Percentiles rank a stretch among this genome's conserved stretches.
Evolutionary conservation across 1,140 invertebrate species (phyloP).

Genomic region (Meloidogyne chitwoodi): DNA sequence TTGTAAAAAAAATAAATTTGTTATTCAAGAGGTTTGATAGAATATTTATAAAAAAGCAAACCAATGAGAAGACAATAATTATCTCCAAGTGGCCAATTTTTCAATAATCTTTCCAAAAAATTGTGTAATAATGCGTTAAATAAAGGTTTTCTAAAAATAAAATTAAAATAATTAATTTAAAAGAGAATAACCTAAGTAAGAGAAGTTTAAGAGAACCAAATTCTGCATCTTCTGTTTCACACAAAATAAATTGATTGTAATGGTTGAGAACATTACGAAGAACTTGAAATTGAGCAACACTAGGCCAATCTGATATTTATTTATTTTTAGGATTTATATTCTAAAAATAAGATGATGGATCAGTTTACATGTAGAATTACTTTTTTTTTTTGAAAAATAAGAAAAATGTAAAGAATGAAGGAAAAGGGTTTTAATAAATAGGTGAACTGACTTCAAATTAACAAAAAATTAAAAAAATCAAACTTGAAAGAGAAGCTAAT

Average conservation of each 20-base stretch:
- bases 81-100: conserved; percentile 24
- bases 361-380: too few species aligned
- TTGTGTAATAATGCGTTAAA: conserved; percentile 24
- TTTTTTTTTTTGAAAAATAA: too few species aligned
- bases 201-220: conserved; percentile 24
- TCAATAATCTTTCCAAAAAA: conserved; percentile 23
- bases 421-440: too few species aligned
- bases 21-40: too few species aligned
- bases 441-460: neutral
- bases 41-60: neutral
- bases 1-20: too few species aligned
- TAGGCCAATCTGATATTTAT: conserved; percentile 15
- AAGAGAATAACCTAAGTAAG: neutral
- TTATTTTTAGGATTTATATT: neutral
- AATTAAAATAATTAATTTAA: neutral
- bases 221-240: conserved; percentile 25
- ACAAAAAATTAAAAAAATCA: neutral
- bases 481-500: conserved; percentile 21
- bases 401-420: too few species aligned
- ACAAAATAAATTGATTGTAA: conserved; percentile 24
- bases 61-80: conserved; percentile 24
- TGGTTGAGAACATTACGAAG: conserved; percentile 20
- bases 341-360: too few species aligned
- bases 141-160: conserved; percentile 15
- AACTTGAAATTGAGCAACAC: conserved; percentile 21